These are phyloP conservation scores for Zalophus californianus DNA, from an alignment of 2,797 vertebrate genomes.

Conservation along the genomic window DNA sequence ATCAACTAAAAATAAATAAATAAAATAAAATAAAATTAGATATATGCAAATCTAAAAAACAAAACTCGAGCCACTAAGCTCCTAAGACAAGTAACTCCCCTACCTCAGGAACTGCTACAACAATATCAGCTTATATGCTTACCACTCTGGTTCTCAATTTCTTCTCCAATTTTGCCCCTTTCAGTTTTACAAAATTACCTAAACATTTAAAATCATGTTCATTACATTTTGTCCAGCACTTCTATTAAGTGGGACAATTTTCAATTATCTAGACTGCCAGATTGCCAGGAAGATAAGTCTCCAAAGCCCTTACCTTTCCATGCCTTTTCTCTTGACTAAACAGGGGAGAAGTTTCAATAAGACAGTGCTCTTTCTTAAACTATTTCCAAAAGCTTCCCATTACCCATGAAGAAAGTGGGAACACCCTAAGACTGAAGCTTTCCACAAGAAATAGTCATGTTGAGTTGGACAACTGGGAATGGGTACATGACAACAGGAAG, in stretches of 20 bases:
- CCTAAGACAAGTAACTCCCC: not conserved
- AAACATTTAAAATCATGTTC: not conserved
- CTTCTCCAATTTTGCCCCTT: not conserved
- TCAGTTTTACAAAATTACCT: not conserved
- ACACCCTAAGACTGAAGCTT: not conserved
- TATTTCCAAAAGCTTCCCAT: not conserved
- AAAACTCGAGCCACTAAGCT: not conserved
- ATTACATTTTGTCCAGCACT: not conserved
- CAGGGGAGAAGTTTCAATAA: not conserved
- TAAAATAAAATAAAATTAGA: not conserved
- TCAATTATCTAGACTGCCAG: not conserved
- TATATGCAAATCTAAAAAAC: not conserved
- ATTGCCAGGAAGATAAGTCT: not conserved
- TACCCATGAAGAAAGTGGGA: not conserved
- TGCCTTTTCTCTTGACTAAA: slow-evolving; percentile 37
- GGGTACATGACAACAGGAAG: not conserved
- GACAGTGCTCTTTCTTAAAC: not conserved
- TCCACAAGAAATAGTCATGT: slow-evolving; percentile 30
- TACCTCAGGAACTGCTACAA: not conserved
- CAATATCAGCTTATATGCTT: not conserved
- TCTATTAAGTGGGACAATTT: not conserved
- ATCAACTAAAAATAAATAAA: not conserved
- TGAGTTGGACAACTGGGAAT: not conserved
- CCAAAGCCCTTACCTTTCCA: not conserved
- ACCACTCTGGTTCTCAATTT: not conserved